These are phyloP conservation scores for Diplolepis rosae DNA, from an alignment of 2,888 invertebrate species.

Conservation along the genomic window DNA sequence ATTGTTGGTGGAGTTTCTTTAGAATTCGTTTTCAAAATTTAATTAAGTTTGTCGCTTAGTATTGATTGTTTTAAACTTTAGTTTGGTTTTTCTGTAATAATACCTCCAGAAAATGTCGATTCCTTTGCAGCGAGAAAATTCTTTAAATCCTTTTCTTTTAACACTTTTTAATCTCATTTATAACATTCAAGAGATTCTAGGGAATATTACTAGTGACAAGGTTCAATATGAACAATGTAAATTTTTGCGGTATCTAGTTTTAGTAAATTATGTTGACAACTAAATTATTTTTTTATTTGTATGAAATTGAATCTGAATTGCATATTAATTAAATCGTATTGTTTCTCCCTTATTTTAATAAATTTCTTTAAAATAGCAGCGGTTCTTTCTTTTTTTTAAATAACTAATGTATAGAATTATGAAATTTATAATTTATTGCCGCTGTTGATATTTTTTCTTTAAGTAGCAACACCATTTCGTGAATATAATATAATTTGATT, in stretches of 20 bases:
- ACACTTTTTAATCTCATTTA: not conserved
- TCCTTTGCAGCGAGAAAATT: conserved; percentile 17
- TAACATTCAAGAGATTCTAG: conserved; percentile 21
- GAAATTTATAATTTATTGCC: too few relatives aligned
- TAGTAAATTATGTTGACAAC: not conserved
- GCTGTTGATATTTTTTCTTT: too few relatives aligned
- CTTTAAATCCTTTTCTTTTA: conserved; percentile 12
- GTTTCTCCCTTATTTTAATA: too few relatives aligned
- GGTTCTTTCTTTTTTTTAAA: too few relatives aligned
- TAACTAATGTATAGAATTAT: too few relatives aligned
- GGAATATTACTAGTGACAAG: not conserved
- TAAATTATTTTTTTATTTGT: conserved; percentile 12
- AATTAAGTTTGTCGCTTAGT: not conserved
- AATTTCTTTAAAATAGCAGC: too few relatives aligned
- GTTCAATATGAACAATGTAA: not conserved
- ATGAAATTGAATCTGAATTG: not conserved
- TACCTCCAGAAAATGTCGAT: not conserved
- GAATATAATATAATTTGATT: too few relatives aligned
- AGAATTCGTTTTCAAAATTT: not conserved
- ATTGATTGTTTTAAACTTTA: not conserved
- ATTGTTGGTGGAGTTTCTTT: not conserved
- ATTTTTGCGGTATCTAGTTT: not conserved
- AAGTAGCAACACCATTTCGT: too few relatives aligned
- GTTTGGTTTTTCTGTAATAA: not conserved
- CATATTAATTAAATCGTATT: not conserved